Base-by-base conservation (phyloP, 2,888 invertebrate genomes). In the Aleiodes testaceus region DNA sequence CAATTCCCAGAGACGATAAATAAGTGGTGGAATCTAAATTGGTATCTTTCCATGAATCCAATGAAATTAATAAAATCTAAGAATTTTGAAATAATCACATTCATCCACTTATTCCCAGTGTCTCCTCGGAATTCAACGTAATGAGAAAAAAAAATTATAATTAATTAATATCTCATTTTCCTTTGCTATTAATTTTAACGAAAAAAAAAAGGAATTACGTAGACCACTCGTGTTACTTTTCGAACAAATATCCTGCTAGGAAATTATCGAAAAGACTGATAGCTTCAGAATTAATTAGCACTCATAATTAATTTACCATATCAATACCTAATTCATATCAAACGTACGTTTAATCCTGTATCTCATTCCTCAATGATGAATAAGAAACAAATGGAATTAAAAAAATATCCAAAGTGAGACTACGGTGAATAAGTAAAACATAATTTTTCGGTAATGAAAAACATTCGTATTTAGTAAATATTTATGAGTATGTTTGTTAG, bases 211-310 rank as follows among this genome's bases (percentile, higher is more conserved):
- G n/a, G n/a, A 52, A 20, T 53, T 14, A 14, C 18, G 18, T 42
- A 36, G 26, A 53, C 3, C 53, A 42, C 36, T 36, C 9, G 36
- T 59, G 18, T 59, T 59, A 59, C 59, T 59, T 59, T 59, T 59
- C 59, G 59, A 59, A 59, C 16, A 59, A 59, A 59, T 59, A 12
- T 59, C 59, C 59, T 68, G 26, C 30, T 49, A 59, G 49, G 68
- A 61, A 68, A 61, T 61, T 67, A 55, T 47, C 45, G 67, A 67
- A 53, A 68, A 68, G 68, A 68, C 68, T 68, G 68, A 68, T 61
- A 68, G 36, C 59, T 47, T 68, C 68, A 61, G 61, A 61, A 20
- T 36, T 59, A 59, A 36, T 42, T 59, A 59, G 59, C 14, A 36
- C 36, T 16, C 36, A 36, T 16, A 59, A n/a, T 68, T 68, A 47